Evolutionary conservation across 2,888 invertebrate genomes (phyloP), one percentile per base, ranked within the genome.

Genomic region (Dynastes grantii): DNA sequence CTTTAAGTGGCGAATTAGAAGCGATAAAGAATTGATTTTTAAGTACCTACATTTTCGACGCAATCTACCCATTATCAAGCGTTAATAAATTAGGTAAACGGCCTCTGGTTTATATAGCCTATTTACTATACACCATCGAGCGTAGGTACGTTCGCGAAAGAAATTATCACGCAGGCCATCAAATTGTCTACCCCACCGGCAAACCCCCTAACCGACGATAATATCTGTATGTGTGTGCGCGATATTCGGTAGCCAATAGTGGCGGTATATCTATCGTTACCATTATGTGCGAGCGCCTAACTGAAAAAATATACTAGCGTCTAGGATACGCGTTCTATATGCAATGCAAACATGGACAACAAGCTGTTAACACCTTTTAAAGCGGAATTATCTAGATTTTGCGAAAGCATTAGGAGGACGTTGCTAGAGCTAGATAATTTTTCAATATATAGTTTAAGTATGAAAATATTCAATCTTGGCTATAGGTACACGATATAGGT

Each of bases 291-390:
- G 55, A 55, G 37, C 71, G 55, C 11, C 27, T 40, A 13, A 13
- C 40, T 63, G 61, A 75, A 61, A 75, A 71, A 75, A 61, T n/a
- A 71, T 37, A 61, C 29, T 58, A 61, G 22, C 45, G 61, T 75
- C 61, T 45, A 49, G 22, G 58, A 45, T 63, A 75, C 73, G 73
- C 61, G 61, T 75, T 61, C 13, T 32, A 22, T 40, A 40, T 75
- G 55, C 22, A 22, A 22, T 58, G 22, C 55, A 58, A 58, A 22
- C 55, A 22, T 58, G 55, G 55, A 67, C 37, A 58, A 58, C 55
- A 9, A 8, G 22, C 55, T 58, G 22, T 58, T 9, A 22, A 58
- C 45, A 11, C 32, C 32, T 37, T 37, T 37, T 37, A 37, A 37
- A 5, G 32, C 5, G 5, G 32, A 22, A 22, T 22, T 22, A 22